Percentiles rank a stretch among this genome's conserved stretches.
These are phyloP conservation scores for Paradisaea rubra DNA, from an alignment of 2,113 vertebrate species.

Conservation along the genomic window DNA sequence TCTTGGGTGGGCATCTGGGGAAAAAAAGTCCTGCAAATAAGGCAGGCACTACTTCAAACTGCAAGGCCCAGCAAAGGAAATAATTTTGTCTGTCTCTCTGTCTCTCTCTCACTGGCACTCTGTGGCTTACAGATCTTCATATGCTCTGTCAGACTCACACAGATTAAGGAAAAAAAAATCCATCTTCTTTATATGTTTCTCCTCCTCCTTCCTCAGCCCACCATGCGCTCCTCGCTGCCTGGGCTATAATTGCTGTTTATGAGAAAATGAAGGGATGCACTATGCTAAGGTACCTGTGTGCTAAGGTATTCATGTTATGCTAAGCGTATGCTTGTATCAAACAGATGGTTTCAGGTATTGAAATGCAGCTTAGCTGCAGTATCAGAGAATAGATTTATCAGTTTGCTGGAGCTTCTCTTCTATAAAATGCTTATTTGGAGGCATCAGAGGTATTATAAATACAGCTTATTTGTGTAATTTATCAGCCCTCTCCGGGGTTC, in stretches of 20 bases:
- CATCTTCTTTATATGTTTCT: constrained; percentile 11
- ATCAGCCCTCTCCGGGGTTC: constrained; percentile 20
- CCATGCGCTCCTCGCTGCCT: neutral
- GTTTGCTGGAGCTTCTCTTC: constrained; percentile 41
- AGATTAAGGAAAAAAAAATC: constrained; percentile 13
- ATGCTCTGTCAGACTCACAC: neutral
- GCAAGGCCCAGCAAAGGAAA: constrained; percentile 42
- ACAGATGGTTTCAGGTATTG: constrained; percentile 40
- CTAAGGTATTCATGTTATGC: constrained; percentile 10
- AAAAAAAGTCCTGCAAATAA: constrained; percentile 20
- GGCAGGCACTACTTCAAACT: constrained; percentile 28
- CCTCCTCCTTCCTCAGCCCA: neutral
- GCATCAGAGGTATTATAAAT: constrained; percentile 59
- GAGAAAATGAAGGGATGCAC: neutral
- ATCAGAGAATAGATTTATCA: constrained; percentile 28
- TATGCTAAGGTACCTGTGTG: neutral
- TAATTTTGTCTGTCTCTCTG: constrained; percentile 37
- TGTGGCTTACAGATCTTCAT: constrained; percentile 15
- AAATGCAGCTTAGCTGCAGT: constrained; percentile 27
- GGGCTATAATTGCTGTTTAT: neutral
- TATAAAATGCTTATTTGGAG: constrained; percentile 41
- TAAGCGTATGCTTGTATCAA: constrained; percentile 5
- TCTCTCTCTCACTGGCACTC: constrained; percentile 11
- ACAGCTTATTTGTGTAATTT: constrained; percentile 61
- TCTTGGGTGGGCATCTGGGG: constrained; percentile 44